Base-by-base conservation (phyloP, 1,140 invertebrate genomes). In the Drosophila erecta region DNA sequence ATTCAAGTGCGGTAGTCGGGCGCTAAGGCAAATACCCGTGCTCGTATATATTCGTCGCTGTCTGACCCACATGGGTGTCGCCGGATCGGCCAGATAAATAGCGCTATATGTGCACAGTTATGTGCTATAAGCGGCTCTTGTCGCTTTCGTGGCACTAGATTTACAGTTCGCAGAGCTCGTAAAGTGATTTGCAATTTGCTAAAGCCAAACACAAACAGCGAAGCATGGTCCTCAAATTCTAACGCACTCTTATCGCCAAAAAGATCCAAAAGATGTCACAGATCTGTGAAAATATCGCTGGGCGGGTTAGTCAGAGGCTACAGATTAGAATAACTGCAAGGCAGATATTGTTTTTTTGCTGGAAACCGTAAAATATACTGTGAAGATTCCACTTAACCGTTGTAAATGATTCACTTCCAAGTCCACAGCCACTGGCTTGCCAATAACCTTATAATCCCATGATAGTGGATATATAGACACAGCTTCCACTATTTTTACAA, bases 1-100 rank as follows among this genome's bases (percentile, higher is more conserved):
- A 79, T 87, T 87, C 79, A 87, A 89, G 83, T 87, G 83, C 78
- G 78, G 83, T 66, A 79, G 83, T 78, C 78, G 66, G 79, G 73
- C 70, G 83, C 71, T 81, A 87, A 87, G 70, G 79, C 78, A 87
- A 87, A 87, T 74, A 87, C 27, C 44, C 55, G 50, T 46, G 43
- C 46, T 56, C 59, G 41, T 55, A 67, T 66, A 70, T 54, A 70
- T 70, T 46, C 67, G 37, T 57, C 5, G 20, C 44, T 37, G 60
- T 41, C 65, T 43, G 65, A 71, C 67, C 67, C 67, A 71, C 53
- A 70, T 70, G 65, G 27, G 57, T 69, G 33, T 67, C 55, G 38
- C 30, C 8, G 38, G 37, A 37, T 53, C 46, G 12, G 7, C 37
- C 47, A 69, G 60, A 65, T 65, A 65, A 51, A 56, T 74, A 12